Base-by-base conservation (phyloP, 2,113 vertebrate genomes). In the Chrysochloris asiatica region DNA sequence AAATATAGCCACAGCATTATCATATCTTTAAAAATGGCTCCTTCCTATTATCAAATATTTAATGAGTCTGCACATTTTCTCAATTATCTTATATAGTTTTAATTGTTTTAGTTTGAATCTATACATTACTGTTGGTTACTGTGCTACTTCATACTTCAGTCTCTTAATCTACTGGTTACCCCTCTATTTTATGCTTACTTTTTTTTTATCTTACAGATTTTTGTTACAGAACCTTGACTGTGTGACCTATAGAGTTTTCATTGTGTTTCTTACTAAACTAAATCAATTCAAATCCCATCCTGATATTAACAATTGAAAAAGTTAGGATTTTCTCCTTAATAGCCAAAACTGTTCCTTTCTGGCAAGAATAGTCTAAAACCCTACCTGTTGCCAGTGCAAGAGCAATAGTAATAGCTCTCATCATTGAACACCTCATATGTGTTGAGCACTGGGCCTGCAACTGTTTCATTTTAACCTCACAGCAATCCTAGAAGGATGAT, bases 231-330 rank as follows among this genome's bases (percentile, higher is more conserved):
- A 79, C 76, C 33, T 73, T 78, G 36, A n/a, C 56, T 61, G 48
- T 63, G 38, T 71, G 43, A 82, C 67, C 82, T 45, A 10, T 67
- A 56, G 69, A 41, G 13, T 81, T 92, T 73, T 83, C 9, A 33
- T 67, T 63, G 67, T 78, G 6, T 21, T 17, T 54, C 86, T 83
- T 48, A 79, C 28, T 56, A 30, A 56, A 76, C 22, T 12, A 79
- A 63, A 54, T 86, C 41, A 84, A 38, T 93, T 36, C 22, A 78
- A 36, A 50, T 79, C 33, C 16, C 89, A 50, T 22, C 12, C 26
- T 83, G 11, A 48, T 80, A 95, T 88, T 94, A 88, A 82, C 71
- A 38, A 90, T 4, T 79, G 8, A 86, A 48, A 48, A 91, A 79
- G 14, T 45, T 88, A 95, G 41, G 1, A 16, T 77, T 59, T 94